These are phyloP conservation scores for Tonatia bakeri DNA, from an alignment of 2,113 vertebrate genomes.

Conservation along the genomic window DNA sequence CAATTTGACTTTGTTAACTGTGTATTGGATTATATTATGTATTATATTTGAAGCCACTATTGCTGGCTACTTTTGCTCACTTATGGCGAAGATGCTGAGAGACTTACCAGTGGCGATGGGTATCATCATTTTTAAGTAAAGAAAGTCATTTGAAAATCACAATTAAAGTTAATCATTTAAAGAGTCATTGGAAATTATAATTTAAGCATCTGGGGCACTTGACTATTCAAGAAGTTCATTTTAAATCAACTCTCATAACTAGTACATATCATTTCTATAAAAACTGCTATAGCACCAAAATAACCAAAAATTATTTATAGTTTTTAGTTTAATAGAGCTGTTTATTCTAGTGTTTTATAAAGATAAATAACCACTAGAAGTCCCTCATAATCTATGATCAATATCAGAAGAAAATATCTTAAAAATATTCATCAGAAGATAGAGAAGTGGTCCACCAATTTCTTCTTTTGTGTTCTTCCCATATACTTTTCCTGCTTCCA, in stretches of 20 bases:
- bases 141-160: not conserved
- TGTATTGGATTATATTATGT: not conserved
- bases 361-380: not conserved
- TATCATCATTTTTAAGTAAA: not conserved
- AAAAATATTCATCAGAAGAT: not conserved
- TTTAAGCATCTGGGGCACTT: not conserved
- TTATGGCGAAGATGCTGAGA: not conserved
- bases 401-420: not conserved
- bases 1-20: not conserved
- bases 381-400: not conserved
- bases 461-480: not conserved
- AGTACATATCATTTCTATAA: not conserved
- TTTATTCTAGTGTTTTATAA: not conserved
- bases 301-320: conserved; percentile 1
- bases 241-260: not conserved
- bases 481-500: not conserved
- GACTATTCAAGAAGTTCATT: not conserved
- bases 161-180: not conserved
- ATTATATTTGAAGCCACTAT: not conserved
- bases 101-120: not conserved
- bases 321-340: not conserved
- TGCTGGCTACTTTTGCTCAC: not conserved
- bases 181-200: not conserved
- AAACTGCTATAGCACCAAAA: not conserved
- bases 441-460: not conserved